Evolutionary conservation across 2,888 invertebrate genomes (phyloP), one percentile per base, ranked within the genome.

Genomic region (Andrena camellia): DNA sequence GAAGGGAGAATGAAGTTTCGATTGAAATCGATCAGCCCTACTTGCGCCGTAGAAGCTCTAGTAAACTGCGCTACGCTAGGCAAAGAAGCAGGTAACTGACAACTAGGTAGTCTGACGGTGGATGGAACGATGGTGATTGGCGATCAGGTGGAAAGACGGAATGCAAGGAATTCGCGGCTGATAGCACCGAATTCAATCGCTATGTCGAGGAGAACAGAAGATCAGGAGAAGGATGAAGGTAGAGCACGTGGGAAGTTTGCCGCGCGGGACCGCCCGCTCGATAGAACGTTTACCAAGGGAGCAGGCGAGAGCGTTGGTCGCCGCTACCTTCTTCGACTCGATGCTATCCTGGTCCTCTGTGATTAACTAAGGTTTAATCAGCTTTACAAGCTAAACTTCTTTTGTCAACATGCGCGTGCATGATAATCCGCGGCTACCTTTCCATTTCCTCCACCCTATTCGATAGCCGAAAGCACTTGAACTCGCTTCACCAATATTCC

Each of bases 301-400:
- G 6, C 89, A 93, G 54, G 54, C 23, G 20, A 5, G 4, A 26
- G 71, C 85, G 59, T 42, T 72, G 81, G 52, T 52, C 1, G 8
- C 2, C 35, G 20, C 26, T 67, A n/a, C 26, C 20, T 75, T 67
- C 63, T 60, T 29, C 8, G 7, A 13, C 48, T 83, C 81, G 87
- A 91, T 93, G 88, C 78, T 83, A 42, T 85, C 92, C 90, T 91
- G 89, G 67, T 92, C 88, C 80, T 85, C 93, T 92, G 92, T 93
- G 93, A 93, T 93, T 93, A 93, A 93, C 92, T 92, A 92, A 93
- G 93, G 93, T 93, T 93, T 93, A 93, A 93, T 93, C 93, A 93
- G 93, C 93, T 93, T 93, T 93, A 92, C 93, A 92, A 92, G 93
- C 93, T 92, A 93, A 93, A 93, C 93, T 93, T 92, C 92, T 92